phyloP scores from a whole-genome alignment of 1,140 invertebrate species.

The Whitmania pigra region DNA sequence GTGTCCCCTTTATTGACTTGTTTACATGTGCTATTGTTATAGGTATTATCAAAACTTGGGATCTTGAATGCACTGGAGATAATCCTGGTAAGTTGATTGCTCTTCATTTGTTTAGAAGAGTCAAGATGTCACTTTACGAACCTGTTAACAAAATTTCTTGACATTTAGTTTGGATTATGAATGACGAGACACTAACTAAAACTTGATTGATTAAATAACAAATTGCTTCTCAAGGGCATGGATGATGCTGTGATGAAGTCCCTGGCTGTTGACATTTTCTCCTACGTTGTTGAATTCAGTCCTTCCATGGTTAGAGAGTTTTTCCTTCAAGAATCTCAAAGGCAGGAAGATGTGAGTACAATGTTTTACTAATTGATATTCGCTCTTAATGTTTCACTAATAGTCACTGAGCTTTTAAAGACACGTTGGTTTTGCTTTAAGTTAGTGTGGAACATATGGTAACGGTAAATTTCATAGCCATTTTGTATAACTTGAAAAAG shows the following conservation, averaged over 20 bases:
- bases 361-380: too few relatives aligned
- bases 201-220: slow-evolving; percentile 10
- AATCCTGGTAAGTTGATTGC: slow-evolving; percentile 53
- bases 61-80: slow-evolving; percentile 87
- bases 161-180: too few relatives aligned
- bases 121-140: too few relatives aligned
- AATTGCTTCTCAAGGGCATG: slow-evolving; percentile 44
- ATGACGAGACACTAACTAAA: too few relatives aligned
- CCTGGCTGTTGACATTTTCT: slow-evolving; percentile 89
- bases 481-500: too few relatives aligned
- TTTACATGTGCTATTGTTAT: slow-evolving; percentile 30
- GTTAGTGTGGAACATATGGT: too few relatives aligned
- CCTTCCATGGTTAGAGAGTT: slow-evolving; percentile 93
- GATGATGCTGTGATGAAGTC: slow-evolving; percentile 80
- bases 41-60: slow-evolving; percentile 78
- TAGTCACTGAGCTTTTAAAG: too few relatives aligned
- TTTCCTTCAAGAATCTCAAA: slow-evolving; percentile 77
- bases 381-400: too few relatives aligned
- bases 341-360: slow-evolving; percentile 62
- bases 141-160: too few relatives aligned
- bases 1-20: too few relatives aligned
- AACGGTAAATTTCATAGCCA: too few relatives aligned
- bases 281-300: slow-evolving; percentile 94
- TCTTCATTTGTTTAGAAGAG: not conserved
- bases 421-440: too few relatives aligned